Base-by-base conservation (phyloP, 2,797 vertebrate species). In the Hylomyscus alleni region DNA sequence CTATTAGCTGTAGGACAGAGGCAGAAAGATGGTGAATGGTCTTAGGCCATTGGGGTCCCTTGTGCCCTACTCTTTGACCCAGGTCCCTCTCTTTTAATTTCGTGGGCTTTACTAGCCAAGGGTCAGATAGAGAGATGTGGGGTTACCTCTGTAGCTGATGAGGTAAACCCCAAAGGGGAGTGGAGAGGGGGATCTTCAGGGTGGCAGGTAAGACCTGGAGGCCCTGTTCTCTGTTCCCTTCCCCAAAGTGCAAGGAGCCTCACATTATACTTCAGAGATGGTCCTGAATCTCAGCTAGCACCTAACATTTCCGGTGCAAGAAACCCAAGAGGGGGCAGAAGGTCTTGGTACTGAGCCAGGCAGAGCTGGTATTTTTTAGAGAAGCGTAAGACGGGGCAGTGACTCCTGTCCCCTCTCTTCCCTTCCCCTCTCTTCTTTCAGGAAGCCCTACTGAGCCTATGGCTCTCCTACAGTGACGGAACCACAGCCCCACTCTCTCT, bases 381-480 rank as follows among this genome's bases (percentile, higher is more conserved):
- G 62, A 81, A 82, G 58, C 19, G 52, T 19, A 5, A 34, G 58
- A 31, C 13, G 7, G 11, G 1, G n/a, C 17, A 15, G 44, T 96
- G 60, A 96, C 62, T 37, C 8, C 52, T 62, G 19, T 26, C 62
- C 22, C 22, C 29, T 47, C 58, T 52, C 12, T 31, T 58, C 22
- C 12, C 65, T 69, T 69, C n/a, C 26, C 19, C 34, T 47, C 54
- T 40, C 13, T 22, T 69, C 37, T 40, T 76, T 88, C 98, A 99
- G 99, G 99, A 99, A 98, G 99, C 99, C 93, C 99, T 99, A 94
- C 98, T 99, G 96, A 99, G 99, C 52, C 98, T 99, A 91, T 99
- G 99, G 99, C 99, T 99, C 97, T 99, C 99, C 95, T 99, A 99
- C 98, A 99, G 99, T 0, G 99, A 99, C 6, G 99, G 99, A 98